These are phyloP conservation scores for Eupithecia exiguata DNA, from an alignment of 2,888 invertebrate genomes.

Conservation along the genomic window DNA sequence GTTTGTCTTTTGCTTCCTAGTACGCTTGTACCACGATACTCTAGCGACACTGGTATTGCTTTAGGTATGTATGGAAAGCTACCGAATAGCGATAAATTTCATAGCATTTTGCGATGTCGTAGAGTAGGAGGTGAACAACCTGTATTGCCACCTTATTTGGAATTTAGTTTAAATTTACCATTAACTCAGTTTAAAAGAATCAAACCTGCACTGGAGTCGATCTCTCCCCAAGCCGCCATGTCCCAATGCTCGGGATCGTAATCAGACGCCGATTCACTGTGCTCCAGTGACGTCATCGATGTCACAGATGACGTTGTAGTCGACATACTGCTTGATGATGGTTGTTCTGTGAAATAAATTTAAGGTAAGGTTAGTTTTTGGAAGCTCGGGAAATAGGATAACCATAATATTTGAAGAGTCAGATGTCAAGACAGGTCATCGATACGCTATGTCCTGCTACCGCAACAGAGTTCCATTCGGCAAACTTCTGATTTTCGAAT, in stretches of 20 bases:
- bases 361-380: neutral
- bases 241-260: constrained; percentile 94
- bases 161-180: too few relatives aligned
- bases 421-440: neutral
- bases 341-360: constrained; percentile 86
- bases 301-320: constrained; percentile 95
- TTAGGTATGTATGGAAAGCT: too few relatives aligned
- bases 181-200: too few relatives aligned
- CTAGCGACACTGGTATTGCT: too few relatives aligned
- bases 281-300: constrained; percentile 94
- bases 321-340: constrained; percentile 94
- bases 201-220: constrained; percentile 89
- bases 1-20: too few relatives aligned
- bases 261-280: constrained; percentile 92
- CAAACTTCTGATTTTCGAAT: neutral
- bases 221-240: constrained; percentile 95
- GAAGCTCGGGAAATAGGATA: neutral
- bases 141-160: too few relatives aligned
- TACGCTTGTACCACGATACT: too few relatives aligned
- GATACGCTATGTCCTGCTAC: neutral
- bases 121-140: too few relatives aligned
- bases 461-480: neutral
- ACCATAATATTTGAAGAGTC: neutral
- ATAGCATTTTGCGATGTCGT: too few relatives aligned
- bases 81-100: too few relatives aligned